phyloP scores from a whole-genome alignment of 2,113 vertebrate species.

The Nestor notabilis region DNA sequence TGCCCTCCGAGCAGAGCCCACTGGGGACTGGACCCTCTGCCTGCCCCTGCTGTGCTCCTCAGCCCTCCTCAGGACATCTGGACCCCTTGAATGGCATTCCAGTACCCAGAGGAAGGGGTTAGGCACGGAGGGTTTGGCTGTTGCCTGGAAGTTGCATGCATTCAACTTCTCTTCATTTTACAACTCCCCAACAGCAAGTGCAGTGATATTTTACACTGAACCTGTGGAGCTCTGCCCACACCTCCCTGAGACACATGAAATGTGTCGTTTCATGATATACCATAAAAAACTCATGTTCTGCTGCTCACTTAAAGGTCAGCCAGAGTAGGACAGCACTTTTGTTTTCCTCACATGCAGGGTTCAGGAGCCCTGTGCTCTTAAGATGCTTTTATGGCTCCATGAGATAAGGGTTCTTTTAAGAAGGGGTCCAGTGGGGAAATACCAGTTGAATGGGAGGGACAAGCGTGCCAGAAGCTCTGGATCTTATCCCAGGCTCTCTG shows the following conservation, averaged over 20 bases:
- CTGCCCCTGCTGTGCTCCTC: not conserved
- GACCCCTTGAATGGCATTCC: accelerated
- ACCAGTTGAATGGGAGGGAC: conserved; percentile 25
- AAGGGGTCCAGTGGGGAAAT: not conserved
- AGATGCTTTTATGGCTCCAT: not conserved
- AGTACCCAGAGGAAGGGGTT: not conserved
- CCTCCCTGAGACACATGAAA: not conserved
- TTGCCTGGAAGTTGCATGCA: not conserved
- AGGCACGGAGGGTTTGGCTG: no score
- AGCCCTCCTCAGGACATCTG: accelerated
- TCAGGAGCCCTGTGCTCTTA: not conserved
- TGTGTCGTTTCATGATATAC: not conserved
- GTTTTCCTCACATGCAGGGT: not conserved
- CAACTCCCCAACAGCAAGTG: not conserved
- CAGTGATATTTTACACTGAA: not conserved
- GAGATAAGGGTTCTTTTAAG: not conserved
- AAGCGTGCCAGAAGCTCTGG: conserved; percentile 10
- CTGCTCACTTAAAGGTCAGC: conserved; percentile 34
- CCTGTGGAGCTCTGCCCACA: not conserved
- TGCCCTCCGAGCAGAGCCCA: not conserved
- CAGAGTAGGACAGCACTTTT: not conserved
- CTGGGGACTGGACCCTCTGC: accelerated
- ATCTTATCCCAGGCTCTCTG: conserved; percentile 34
- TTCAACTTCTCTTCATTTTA: not conserved
- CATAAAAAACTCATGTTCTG: not conserved